These are phyloP conservation scores for Carettochelys insculpta DNA, from an alignment of 2,113 vertebrate species.

Conservation along the genomic window DNA sequence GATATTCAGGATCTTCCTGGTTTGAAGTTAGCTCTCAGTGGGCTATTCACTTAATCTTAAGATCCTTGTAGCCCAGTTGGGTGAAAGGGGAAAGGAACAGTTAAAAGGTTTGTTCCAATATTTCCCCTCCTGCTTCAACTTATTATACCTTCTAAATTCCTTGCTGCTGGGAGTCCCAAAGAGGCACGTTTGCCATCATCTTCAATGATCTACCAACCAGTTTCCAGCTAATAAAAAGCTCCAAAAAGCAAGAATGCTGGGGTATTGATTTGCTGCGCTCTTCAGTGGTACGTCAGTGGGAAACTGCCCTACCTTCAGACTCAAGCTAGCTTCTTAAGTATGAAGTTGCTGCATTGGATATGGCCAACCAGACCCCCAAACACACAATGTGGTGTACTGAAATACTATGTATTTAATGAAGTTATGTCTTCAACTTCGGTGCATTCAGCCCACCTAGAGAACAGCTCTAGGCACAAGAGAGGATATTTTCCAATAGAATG, in stretches of 20 bases:
- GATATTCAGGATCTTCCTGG: constrained; percentile 14
- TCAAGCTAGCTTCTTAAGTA: constrained; percentile 67
- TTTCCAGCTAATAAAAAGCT: constrained; percentile 66
- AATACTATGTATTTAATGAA: constrained; percentile 77
- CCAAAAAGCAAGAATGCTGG: constrained; percentile 54
- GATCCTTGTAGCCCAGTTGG: neutral
- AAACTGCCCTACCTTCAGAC: constrained; percentile 61
- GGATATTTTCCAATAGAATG: constrained; percentile 62
- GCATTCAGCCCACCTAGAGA: constrained; percentile 69
- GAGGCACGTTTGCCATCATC: constrained; percentile 65
- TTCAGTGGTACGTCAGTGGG: constrained; percentile 65
- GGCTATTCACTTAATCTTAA: constrained; percentile 10
- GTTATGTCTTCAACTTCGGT: constrained; percentile 73
- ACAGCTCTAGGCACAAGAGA: constrained; percentile 57
- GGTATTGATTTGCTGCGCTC: constrained; percentile 50
- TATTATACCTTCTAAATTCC: constrained; percentile 66
- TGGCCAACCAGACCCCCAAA: constrained; percentile 68
- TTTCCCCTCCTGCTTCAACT: constrained; percentile 61
- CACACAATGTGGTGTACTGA: constrained; percentile 72
- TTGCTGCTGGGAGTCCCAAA: constrained; percentile 57
- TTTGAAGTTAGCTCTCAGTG: constrained; percentile 30
- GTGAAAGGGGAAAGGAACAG: constrained; percentile 3
- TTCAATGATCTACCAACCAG: constrained; percentile 59
- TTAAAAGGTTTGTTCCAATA: constrained; percentile 40
- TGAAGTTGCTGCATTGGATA: constrained; percentile 65